Conservation (phyloP, 1,140 invertebrate genomes). For the Lamellibrachia luymesi region DNA sequence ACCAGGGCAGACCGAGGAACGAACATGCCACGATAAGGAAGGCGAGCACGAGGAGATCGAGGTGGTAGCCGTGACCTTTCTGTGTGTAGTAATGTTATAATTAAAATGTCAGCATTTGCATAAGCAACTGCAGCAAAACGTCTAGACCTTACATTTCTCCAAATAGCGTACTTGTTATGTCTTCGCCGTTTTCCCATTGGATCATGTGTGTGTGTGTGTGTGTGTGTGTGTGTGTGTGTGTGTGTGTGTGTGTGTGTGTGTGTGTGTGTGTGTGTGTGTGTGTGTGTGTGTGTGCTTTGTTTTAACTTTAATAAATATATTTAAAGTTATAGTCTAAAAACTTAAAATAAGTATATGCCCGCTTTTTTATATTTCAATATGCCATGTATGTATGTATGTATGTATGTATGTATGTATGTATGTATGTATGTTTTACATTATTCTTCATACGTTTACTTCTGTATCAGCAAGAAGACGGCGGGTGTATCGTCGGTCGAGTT, state of each 20-base stretch:
- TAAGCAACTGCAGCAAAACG: not conserved
- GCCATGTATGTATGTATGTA: no score
- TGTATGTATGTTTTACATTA: not conserved
- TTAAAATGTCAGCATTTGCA: not conserved
- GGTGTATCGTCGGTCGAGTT: no score
- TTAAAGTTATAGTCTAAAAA: no score
- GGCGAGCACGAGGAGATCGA: conserved; percentile 90
- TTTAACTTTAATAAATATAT: no score
- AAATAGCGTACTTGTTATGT: no score
- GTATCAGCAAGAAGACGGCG: no score
- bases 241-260: not conserved
- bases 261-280: no score
- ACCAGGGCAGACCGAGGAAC: conserved; percentile 92
- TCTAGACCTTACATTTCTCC: not conserved
- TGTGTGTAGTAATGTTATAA: conserved; percentile 23
- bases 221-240: conserved; percentile 13
- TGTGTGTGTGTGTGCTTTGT: not conserved
- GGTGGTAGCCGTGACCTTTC: conserved; percentile 96
- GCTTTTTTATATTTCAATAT: no score
- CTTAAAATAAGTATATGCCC: no score
- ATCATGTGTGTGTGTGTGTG: not conserved
- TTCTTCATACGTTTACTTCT: no score
- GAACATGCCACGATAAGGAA: conserved; percentile 90
- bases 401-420: no score
- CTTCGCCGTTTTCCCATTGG: no score